Evolutionary conservation across 2,888 invertebrate genomes (phyloP), one percentile per base, ranked within the genome.

Genomic region (Drosophila subsilvestris): DNA sequence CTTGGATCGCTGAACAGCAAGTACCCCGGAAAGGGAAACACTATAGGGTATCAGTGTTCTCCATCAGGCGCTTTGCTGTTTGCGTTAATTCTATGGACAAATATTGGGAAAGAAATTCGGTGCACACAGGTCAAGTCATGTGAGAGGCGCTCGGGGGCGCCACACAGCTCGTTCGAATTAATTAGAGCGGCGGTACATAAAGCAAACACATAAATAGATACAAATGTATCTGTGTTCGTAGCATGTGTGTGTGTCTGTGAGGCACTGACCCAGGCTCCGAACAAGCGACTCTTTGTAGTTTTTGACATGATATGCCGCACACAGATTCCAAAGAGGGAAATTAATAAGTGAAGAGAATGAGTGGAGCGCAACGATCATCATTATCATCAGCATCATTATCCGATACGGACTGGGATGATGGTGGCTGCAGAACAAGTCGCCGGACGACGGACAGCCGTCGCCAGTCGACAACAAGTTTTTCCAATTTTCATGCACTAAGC

Each of bases 401-500:
- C 32, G 32, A 43, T 59, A 20, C 45, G 18, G 47, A 3, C 37
- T 47, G 68, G 1, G 7, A 63, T 53, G 37, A 50, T n/a, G 48
- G 49, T 37, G 37, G 47, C 80, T 72, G 76, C 58, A 74, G 67
- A 86, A 86, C 86, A 73, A 86, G 86, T 86, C 70, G 61, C 47
- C 47, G 55, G 44, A 22, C 44, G 43, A 53, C 27, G 22, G 32
- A 50, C 44, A 56, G 56, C 62, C 70, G 59, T 50, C 73, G 32
- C 42, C 42, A 56, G 56, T 60, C 74, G 59, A 54, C 73, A 78
- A 84, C 78, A 49, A 83, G 87, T 77, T 86, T 80, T 83, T 86
- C 82, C 82, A 85, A 83, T 83, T 83, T 83, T 83, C 84, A 89
- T 84, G 76, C 79, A 82, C 70, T 75, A 81, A 85, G 74, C 78